These are phyloP conservation scores for Tenthredo mesomela DNA, from an alignment of 2,888 invertebrate genomes.

Conservation along the genomic window DNA sequence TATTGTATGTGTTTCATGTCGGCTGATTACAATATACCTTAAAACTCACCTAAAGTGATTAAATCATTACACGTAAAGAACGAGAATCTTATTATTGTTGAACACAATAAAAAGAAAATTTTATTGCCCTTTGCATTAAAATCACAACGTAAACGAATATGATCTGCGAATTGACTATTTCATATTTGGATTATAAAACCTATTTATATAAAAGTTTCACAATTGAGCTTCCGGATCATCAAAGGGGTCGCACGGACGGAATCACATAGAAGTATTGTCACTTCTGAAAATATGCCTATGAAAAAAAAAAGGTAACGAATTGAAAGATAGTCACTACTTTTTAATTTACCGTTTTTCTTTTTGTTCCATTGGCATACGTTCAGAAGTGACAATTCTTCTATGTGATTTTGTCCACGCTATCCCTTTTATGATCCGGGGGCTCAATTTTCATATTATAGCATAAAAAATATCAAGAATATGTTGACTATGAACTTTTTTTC, in stretches of 20 bases:
- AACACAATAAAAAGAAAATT: not conserved
- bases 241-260: too few species aligned
- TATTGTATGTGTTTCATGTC: not conserved
- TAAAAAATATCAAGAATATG: not conserved
- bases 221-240: too few species aligned
- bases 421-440: too few species aligned
- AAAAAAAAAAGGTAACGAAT: too few species aligned
- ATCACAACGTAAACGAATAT: not conserved
- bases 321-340: too few species aligned
- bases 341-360: too few species aligned
- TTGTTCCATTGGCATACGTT: too few species aligned
- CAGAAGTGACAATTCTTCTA: too few species aligned
- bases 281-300: too few species aligned
- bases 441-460: not conserved
- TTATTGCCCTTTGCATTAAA: not conserved
- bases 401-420: too few species aligned
- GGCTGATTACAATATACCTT: not conserved
- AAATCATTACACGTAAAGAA: not conserved
- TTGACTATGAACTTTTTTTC: not conserved
- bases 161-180: slow-evolving; percentile 12
- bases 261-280: too few species aligned
- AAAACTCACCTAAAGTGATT: not conserved
- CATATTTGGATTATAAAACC: not conserved
- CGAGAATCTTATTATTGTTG: not conserved
- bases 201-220: not conserved